Base-by-base conservation (phyloP, 2,797 vertebrate genomes). In the Trematocara caparti region DNA sequence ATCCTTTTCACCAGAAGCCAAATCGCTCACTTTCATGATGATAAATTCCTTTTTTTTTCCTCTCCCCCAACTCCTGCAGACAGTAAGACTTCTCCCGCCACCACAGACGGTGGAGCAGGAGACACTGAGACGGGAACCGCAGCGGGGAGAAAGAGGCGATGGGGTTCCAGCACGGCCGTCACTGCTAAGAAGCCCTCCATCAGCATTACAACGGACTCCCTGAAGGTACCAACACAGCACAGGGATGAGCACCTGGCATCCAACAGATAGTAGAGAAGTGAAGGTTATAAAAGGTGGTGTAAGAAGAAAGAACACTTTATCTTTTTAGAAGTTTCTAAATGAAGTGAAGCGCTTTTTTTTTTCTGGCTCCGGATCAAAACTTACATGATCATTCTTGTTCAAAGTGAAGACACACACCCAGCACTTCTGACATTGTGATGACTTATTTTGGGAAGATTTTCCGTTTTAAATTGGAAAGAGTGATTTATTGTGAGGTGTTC, bases 171-270 rank as follows among this genome's bases (percentile, higher is more conserved):
- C 92, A 97, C 98, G 1, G 96, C 97, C 0, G 94, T 97, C 76
- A 98, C 97, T 1, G 95, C 97, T 81, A 98, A 98, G 96, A 98
- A 98, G 79, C 97, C 97, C 1, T 98, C 97, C 8, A 98, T 98
- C 94, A 98, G 96, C 92, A 98, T 98, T 92, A 98, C 97, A 88
- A 98, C 97, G 0, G 97, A 98, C 19, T 98, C 98, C 1, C 95
- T 98, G 69, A 98, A 98, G 97, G 98, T 98, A 95, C 48, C 7
- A 55, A 45, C 50, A 6, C 15, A 6, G 55, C 38, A 57, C 19
- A 6, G 30, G 10, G 19, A 24, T 50, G 3, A 2, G 15, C 53
- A 32, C 6, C 74, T 36, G 36, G 27, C 64, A 34, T 69, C 53
- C 8, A 2, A 13, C 32, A 36, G 17, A 71, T 30, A n/a, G 6